phyloP scores from a whole-genome alignment of 92 coral and sea anemone genomes.

The Porites lobata region DNA sequence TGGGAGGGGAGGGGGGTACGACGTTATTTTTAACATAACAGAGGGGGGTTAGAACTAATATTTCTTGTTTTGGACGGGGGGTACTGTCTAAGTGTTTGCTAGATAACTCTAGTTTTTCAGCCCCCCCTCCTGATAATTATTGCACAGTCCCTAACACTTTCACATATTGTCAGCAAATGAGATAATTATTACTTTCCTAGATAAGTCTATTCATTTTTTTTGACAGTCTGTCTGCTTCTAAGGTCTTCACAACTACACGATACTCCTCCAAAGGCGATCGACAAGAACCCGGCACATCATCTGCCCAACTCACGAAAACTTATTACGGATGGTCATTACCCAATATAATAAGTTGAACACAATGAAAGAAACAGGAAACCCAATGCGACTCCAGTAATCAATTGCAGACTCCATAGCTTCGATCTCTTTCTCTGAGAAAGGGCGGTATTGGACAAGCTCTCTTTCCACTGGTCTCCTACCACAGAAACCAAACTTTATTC shows the following conservation, averaged over 20 bases:
- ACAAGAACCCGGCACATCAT: neutral
- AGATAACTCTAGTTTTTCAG: no score
- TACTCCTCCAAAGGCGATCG: neutral
- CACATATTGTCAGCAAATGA: no score
- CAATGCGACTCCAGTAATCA: conserved; percentile 76
- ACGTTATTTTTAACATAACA: no score
- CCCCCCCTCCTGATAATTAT: no score
- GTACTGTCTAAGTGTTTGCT: no score
- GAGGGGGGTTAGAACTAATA: no score
- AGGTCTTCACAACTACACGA: neutral
- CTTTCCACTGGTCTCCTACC: neutral
- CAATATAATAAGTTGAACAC: conserved; percentile 80
- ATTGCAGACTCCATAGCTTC: conserved; percentile 80
- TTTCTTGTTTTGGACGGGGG: no score
- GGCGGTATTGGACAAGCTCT: conserved; percentile 67
- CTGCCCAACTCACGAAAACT: conserved; percentile 9
- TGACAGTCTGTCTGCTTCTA: neutral
- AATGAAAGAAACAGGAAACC: conserved; percentile 82
- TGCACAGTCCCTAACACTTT: no score
- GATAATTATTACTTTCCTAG: neutral
- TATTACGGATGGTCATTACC: conserved; percentile 54
- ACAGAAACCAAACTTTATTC: conserved; percentile 24
- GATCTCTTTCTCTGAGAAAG: conserved; percentile 82
- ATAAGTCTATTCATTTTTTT: no score
- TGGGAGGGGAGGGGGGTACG: no score